Percentiles rank a stretch among this genome's conserved stretches.
These are phyloP conservation scores for Epinotia bilunana DNA, from an alignment of 2,888 invertebrate genomes.

Conservation along the genomic window DNA sequence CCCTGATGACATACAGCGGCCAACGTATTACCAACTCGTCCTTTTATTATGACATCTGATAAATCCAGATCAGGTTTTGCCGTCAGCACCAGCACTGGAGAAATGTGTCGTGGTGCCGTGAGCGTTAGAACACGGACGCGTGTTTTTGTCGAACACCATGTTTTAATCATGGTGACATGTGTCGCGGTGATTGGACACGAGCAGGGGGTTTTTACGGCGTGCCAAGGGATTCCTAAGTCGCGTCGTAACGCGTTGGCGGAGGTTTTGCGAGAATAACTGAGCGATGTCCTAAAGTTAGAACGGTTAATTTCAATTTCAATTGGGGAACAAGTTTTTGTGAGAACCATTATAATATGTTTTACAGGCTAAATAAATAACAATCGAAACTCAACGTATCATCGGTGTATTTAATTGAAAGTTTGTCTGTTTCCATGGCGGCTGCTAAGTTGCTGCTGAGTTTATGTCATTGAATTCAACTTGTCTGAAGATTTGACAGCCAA, in stretches of 20 bases:
- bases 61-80: slow-evolving; percentile 29
- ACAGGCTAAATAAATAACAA: slow-evolving; percentile 1
- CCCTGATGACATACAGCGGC: slow-evolving; percentile 17
- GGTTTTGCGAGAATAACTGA: slow-evolving; percentile 35
- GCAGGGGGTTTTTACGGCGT: slow-evolving; percentile 51
- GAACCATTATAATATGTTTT: background rate
- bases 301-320: slow-evolving; percentile 39
- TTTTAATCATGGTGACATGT: slow-evolving; percentile 68
- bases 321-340: slow-evolving; percentile 28
- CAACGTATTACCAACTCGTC: slow-evolving; percentile 18
- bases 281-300: slow-evolving; percentile 33
- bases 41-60: slow-evolving; percentile 37
- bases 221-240: slow-evolving; percentile 20
- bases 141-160: slow-evolving; percentile 49
- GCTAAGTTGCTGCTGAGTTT: background rate
- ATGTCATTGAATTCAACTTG: too few relatives aligned
- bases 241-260: slow-evolving; percentile 25
- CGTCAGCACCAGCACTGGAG: slow-evolving; percentile 23
- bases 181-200: slow-evolving; percentile 61
- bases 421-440: background rate
- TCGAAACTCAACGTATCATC: background rate
- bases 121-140: slow-evolving; percentile 42
- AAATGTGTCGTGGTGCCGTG: slow-evolving; percentile 42
- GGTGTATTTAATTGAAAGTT: background rate
- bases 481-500: background rate